Evolutionary conservation across 2,113 vertebrate species (phyloP).

Genomic region (Suncus etruscus): DNA sequence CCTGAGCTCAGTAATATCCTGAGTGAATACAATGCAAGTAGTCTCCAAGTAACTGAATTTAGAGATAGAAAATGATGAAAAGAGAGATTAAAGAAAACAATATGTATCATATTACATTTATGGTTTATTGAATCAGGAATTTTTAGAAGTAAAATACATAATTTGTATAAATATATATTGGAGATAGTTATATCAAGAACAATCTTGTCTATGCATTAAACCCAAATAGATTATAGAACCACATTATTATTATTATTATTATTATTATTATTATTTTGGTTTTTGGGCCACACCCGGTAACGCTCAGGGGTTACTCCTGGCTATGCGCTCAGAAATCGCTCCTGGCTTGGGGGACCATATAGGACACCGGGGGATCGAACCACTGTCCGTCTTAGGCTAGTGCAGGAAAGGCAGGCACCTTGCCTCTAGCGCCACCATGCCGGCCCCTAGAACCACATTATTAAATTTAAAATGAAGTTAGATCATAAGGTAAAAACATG

Average conservation of each 20-base stretch:
- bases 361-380: too few species aligned
- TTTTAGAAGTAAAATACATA: not conserved
- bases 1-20: too few species aligned
- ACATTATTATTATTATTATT: too few species aligned
- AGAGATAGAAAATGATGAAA: not conserved
- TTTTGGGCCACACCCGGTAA: too few species aligned
- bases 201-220: not conserved
- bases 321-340: too few species aligned
- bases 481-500: constrained; percentile 23
- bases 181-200: not conserved
- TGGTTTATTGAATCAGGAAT: not conserved
- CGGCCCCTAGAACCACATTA: not conserved
- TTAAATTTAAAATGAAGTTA: constrained; percentile 27
- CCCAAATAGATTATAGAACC: not conserved
- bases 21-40: too few species aligned
- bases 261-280: too few species aligned
- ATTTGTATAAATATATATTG: constrained; percentile 10
- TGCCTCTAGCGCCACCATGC: too few species aligned
- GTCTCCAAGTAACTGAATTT: not conserved
- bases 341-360: too few species aligned
- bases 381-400: too few species aligned
- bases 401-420: too few species aligned
- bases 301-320: too few species aligned
- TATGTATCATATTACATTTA: not conserved
- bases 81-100: constrained; percentile 2